A percentile compares a stretch with the other conserved stretches of the same genome.
Evolutionary conservation across 2,888 invertebrate genomes (phyloP).

Genomic region (Coecobrya sp.): DNA sequence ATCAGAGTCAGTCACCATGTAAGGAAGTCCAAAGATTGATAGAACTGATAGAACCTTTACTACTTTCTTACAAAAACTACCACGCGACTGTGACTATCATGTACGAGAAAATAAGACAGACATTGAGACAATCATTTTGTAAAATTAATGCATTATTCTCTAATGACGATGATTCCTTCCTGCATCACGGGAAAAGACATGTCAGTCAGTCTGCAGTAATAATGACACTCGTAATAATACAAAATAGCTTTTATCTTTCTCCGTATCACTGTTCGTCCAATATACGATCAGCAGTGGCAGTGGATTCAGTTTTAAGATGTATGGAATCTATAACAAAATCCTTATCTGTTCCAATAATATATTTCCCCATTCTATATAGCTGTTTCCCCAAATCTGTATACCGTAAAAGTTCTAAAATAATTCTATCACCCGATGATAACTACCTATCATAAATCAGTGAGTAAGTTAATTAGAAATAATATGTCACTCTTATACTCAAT

Average conservation of each 20-base stretch:
- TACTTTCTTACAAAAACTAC: background rate
- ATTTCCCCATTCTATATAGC: background rate
- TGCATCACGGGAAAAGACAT: conserved; percentile 1
- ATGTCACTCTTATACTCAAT: too few species aligned
- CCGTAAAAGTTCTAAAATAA: background rate
- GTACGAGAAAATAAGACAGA: background rate
- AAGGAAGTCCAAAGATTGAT: too few species aligned
- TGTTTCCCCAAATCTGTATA: background rate
- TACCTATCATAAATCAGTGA: too few species aligned
- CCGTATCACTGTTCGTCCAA: conserved; percentile 16
- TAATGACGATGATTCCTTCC: background rate
- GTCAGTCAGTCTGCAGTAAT: conserved; percentile 29
- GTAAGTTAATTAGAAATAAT: too few species aligned
- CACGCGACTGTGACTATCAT: background rate
- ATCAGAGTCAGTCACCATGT: too few species aligned
- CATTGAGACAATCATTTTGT: background rate
- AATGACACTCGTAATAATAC: conserved; percentile 22
- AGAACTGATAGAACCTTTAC: conserved; percentile 46
- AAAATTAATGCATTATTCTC: conserved; percentile 3
- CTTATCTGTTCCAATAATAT: background rate
- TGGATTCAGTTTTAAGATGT: background rate
- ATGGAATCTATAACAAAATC: background rate
- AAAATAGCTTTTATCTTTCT: conserved; percentile 24
- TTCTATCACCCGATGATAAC: background rate
- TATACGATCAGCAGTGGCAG: background rate